Evolutionary conservation across 2,797 vertebrate genomes (phyloP).

Genomic region (Ibycter americanus): DNA sequence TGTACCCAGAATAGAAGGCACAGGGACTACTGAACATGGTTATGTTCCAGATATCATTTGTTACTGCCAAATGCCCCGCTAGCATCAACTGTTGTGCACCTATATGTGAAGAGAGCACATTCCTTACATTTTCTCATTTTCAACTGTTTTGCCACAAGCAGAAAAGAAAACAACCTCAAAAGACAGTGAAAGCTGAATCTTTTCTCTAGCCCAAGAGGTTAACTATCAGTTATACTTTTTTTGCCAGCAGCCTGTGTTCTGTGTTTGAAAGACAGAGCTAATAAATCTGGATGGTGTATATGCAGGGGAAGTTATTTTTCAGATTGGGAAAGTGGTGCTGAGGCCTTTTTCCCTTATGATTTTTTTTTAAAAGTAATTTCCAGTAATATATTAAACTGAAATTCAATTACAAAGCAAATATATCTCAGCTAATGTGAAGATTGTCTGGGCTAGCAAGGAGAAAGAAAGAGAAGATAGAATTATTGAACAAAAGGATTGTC

Average conservation of each 20-base stretch:
- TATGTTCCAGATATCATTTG: background rate
- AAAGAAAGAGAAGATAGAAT: background rate
- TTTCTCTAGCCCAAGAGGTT: background rate
- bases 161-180: background rate
- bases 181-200: background rate
- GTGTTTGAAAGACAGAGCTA: background rate
- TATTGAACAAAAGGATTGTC: background rate
- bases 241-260: background rate
- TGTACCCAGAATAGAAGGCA: background rate
- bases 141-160: background rate
- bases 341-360: background rate
- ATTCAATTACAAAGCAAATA: constrained; percentile 58
- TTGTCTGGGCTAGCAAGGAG: background rate
- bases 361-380: constrained; percentile 11
- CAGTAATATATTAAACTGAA: constrained; percentile 55
- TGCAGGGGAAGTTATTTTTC: constrained; percentile 21
- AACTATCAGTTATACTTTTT: background rate
- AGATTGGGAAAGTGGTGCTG: background rate
- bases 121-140: background rate
- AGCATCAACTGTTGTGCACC: background rate
- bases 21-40: background rate
- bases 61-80: background rate
- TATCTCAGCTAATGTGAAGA: constrained; percentile 24
- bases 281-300: constrained; percentile 5
- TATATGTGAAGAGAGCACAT: background rate